These are phyloP conservation scores for Oligia fasciuncula DNA, from an alignment of 2,888 invertebrate species.

Conservation along the genomic window DNA sequence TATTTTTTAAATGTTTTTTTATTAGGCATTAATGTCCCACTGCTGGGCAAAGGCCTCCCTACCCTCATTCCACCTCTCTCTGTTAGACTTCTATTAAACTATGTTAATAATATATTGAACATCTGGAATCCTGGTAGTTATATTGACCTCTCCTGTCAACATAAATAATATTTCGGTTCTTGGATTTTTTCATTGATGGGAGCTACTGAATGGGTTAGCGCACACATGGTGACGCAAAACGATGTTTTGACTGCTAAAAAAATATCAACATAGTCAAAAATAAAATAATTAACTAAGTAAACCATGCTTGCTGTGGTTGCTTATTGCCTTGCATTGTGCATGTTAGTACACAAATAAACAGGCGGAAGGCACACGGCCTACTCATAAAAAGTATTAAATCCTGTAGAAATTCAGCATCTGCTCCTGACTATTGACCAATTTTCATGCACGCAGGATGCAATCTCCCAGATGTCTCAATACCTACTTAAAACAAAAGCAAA, in stretches of 20 bases:
- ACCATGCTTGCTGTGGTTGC: neutral
- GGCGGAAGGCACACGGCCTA: neutral
- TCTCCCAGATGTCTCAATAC: neutral
- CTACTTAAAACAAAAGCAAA: neutral
- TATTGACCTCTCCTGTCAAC: neutral
- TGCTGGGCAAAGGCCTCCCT: too few relatives aligned
- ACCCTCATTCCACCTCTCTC: too few relatives aligned
- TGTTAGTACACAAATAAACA: neutral
- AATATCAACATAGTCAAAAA: neutral
- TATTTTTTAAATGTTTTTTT: too few relatives aligned
- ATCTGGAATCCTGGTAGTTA: neutral
- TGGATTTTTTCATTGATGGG: neutral
- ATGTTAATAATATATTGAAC: neutral
- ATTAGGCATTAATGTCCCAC: too few relatives aligned
- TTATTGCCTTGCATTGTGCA: neutral
- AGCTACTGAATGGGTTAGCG: neutral
- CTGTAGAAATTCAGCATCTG: neutral
- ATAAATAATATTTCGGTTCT: neutral
- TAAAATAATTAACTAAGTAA: neutral
- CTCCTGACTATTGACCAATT: neutral
- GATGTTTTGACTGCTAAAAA: neutral
- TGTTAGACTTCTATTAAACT: too few relatives aligned
- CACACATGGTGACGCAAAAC: neutral
- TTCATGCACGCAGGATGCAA: neutral
- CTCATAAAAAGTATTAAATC: neutral